phyloP scores from a whole-genome alignment of 2,797 vertebrate species.

The Schizopygopsis pylzovi region DNA sequence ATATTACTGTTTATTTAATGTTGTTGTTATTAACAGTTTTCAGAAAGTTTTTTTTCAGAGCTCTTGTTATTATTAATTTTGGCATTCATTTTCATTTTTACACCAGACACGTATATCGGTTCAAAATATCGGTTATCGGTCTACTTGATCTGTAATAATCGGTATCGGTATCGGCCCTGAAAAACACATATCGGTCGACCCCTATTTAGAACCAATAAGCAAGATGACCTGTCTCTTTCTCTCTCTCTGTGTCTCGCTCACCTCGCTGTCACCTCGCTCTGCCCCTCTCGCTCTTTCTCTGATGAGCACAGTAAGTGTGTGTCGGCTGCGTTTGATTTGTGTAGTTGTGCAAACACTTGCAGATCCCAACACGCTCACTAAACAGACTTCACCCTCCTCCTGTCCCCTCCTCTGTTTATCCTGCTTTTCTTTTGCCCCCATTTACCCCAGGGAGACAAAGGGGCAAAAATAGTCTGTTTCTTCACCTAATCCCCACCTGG shows the following conservation, averaged over 20 bases:
- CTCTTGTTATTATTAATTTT: too few species aligned
- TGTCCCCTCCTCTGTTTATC: slow-evolving; percentile 27
- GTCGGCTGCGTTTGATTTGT: slow-evolving; percentile 29
- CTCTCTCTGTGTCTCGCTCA: neutral
- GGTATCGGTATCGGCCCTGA: too few species aligned
- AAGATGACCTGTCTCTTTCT: neutral
- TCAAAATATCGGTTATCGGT: too few species aligned
- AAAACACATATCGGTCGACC: too few species aligned
- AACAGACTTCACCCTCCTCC: slow-evolving; percentile 1
- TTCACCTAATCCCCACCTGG: slow-evolving; percentile 56
- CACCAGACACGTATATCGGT: too few species aligned
- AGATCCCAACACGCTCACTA: slow-evolving; percentile 43
- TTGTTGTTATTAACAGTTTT: too few species aligned
- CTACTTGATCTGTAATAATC: too few species aligned
- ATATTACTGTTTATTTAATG: too few species aligned
- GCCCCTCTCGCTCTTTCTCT: neutral
- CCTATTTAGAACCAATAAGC: slow-evolving; percentile 10
- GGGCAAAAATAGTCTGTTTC: slow-evolving; percentile 41
- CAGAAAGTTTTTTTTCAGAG: too few species aligned
- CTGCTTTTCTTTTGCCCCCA: slow-evolving; percentile 24
- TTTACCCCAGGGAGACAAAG: slow-evolving; percentile 25
- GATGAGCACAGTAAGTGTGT: slow-evolving; percentile 12
- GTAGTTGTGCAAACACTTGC: slow-evolving; percentile 57
- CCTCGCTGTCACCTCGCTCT: neutral
- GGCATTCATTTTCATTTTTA: too few species aligned